These are phyloP conservation scores for Neelides folsomi DNA, from an alignment of 2,888 invertebrate genomes.

Conservation along the genomic window DNA sequence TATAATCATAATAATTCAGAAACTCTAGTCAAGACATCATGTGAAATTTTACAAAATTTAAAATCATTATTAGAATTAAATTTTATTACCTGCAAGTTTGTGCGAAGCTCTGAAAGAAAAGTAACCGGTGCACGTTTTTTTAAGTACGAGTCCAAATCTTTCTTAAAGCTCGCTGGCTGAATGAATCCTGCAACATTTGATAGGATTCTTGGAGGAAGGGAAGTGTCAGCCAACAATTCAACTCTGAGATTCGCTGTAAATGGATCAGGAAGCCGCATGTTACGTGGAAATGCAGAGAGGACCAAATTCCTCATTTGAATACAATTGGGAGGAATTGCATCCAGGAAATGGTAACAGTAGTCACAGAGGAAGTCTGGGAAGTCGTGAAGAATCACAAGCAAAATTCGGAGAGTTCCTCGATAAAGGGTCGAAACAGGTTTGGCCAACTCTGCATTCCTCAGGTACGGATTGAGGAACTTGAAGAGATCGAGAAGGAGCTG, in stretches of 20 bases:
- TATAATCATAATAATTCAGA: slow-evolving; percentile 8
- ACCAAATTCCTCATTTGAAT: slow-evolving; percentile 95
- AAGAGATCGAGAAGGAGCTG: slow-evolving; percentile 90
- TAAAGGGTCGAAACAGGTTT: slow-evolving; percentile 87
- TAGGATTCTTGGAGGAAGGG: slow-evolving; percentile 73
- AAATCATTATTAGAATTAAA: neutral
- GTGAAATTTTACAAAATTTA: neutral
- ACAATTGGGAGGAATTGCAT: slow-evolving; percentile 97
- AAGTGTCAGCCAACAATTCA: slow-evolving; percentile 77
- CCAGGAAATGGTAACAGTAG: slow-evolving; percentile 97
- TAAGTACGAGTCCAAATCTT: slow-evolving; percentile 91
- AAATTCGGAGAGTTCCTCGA: slow-evolving; percentile 86
- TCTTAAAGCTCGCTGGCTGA: slow-evolving; percentile 76
- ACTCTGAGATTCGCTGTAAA: slow-evolving; percentile 95
- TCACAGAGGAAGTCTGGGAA: slow-evolving; percentile 99
- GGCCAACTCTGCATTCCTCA: slow-evolving; percentile 90
- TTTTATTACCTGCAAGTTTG: slow-evolving; percentile 60
- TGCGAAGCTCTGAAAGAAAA: slow-evolving; percentile 80
- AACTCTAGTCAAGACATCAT: slow-evolving; percentile 16
- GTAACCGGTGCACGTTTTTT: slow-evolving; percentile 89
- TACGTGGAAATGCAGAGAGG: slow-evolving; percentile 91
- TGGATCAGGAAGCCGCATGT: slow-evolving; percentile 96
- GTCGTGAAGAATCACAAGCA: slow-evolving; percentile 90
- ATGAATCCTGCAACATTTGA: slow-evolving; percentile 78
- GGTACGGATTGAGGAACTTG: slow-evolving; percentile 90